These are phyloP conservation scores for Leistus spinibarbis DNA, from an alignment of 2,888 invertebrate genomes.

Conservation along the genomic window DNA sequence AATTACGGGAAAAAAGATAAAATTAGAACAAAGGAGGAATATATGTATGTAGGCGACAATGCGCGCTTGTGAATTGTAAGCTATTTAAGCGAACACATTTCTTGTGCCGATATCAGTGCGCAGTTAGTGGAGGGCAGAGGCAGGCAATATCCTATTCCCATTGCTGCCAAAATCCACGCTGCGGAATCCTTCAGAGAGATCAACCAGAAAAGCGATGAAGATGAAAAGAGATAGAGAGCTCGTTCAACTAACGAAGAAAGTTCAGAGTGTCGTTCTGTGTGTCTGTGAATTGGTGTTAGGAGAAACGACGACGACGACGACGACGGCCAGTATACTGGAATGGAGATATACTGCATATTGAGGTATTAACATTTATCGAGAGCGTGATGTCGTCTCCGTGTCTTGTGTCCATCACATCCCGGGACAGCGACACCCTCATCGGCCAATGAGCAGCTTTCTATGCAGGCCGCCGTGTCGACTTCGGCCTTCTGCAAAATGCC, in stretches of 20 bases:
- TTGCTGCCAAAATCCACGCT: background rate
- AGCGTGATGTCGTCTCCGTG: slow-evolving; percentile 27
- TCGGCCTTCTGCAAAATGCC: background rate
- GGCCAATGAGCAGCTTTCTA: slow-evolving; percentile 28
- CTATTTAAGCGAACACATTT: background rate
- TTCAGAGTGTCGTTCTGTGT: background rate
- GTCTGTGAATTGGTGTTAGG: background rate
- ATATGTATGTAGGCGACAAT: background rate
- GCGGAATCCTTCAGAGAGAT: background rate
- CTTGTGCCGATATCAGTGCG: background rate
- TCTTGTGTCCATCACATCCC: slow-evolving; percentile 32
- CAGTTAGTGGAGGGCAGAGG: background rate
- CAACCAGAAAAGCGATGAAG: background rate
- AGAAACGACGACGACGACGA: background rate
- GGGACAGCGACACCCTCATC: background rate
- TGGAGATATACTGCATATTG: slow-evolving; percentile 57
- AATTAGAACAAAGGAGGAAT: background rate
- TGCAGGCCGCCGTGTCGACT: slow-evolving; percentile 10
- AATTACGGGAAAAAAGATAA: background rate
- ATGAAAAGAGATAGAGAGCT: background rate
- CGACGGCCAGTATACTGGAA: slow-evolving; percentile 1
- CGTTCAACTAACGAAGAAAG: background rate
- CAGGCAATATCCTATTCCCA: background rate
- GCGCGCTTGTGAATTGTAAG: background rate
- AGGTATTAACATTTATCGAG: slow-evolving; percentile 58